phyloP scores from a whole-genome alignment of 2,113 vertebrate species.

The Chloroceryle aenea region DNA sequence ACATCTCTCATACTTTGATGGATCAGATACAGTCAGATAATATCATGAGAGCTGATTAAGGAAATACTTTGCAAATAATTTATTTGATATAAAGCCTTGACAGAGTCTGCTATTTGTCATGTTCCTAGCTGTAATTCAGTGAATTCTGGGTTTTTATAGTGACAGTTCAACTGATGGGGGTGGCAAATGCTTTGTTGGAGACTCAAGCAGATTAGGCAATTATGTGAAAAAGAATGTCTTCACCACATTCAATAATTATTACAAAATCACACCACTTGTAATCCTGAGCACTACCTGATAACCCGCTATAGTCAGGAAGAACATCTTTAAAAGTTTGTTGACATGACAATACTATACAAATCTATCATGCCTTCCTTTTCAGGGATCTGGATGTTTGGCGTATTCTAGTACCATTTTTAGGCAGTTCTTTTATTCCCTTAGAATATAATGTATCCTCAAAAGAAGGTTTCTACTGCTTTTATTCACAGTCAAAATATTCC shows the following conservation, averaged over 20 bases:
- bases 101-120: constrained; percentile 20
- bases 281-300: background rate
- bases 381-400: background rate
- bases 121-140: background rate
- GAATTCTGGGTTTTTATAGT: constrained; percentile 24
- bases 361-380: background rate
- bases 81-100: background rate
- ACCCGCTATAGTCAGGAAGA: background rate
- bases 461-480: background rate
- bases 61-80: constrained; percentile 45
- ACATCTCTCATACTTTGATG: background rate
- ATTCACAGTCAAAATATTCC: background rate
- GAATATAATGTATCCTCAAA: background rate
- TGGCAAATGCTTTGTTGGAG: constrained; percentile 3
- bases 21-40: background rate
- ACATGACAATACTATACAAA: background rate
- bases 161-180: background rate
- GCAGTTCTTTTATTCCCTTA: background rate
- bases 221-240: constrained; percentile 37
- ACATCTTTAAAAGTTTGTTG: background rate
- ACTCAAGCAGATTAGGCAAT: constrained; percentile 26
- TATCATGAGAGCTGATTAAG: constrained; percentile 11
- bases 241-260: background rate
- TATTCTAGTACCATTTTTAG: background rate
- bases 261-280: background rate